phyloP scores from a whole-genome alignment of 2,888 invertebrate genomes.

The Ochropleura plecta region DNA sequence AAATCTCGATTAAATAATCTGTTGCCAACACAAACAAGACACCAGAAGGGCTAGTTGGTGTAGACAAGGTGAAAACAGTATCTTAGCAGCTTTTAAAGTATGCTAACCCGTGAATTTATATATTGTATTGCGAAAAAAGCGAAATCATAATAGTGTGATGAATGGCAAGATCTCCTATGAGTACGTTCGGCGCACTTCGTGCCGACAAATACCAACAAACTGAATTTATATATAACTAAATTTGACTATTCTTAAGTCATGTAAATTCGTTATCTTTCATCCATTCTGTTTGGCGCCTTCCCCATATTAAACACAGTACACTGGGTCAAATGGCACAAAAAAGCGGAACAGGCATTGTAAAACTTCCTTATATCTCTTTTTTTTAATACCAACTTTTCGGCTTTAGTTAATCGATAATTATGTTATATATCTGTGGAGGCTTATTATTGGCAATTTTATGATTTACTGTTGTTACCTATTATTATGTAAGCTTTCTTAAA shows the following conservation, averaged over 20 bases:
- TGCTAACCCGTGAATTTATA: not conserved
- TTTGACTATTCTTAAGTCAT: slow-evolving; percentile 3
- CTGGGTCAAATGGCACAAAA: slow-evolving; percentile 7
- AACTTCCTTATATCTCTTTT: not conserved
- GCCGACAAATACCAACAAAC: not conserved
- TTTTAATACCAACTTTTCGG: no score
- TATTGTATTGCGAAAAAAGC: not conserved
- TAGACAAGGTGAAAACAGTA: not conserved
- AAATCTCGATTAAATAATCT: not conserved
- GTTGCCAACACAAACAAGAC: not conserved
- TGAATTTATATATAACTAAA: not conserved
- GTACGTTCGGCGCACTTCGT: not conserved
- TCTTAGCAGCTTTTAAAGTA: not conserved
- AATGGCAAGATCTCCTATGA: not conserved
- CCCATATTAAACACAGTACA: not conserved
- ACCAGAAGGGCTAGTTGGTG: not conserved
- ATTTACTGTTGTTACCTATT: no score
- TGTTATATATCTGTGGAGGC: no score
- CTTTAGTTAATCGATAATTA: no score
- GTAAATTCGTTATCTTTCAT: slow-evolving; percentile 16
- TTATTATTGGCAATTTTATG: no score
- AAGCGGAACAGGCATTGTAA: not conserved
- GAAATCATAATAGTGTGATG: not conserved
- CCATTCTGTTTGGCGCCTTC: not conserved
- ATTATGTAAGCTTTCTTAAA: no score